Percentiles rank a stretch among this genome's conserved stretches.
These are phyloP conservation scores for Prunella himalayana DNA, from an alignment of 2,113 vertebrate genomes.

Conservation along the genomic window DNA sequence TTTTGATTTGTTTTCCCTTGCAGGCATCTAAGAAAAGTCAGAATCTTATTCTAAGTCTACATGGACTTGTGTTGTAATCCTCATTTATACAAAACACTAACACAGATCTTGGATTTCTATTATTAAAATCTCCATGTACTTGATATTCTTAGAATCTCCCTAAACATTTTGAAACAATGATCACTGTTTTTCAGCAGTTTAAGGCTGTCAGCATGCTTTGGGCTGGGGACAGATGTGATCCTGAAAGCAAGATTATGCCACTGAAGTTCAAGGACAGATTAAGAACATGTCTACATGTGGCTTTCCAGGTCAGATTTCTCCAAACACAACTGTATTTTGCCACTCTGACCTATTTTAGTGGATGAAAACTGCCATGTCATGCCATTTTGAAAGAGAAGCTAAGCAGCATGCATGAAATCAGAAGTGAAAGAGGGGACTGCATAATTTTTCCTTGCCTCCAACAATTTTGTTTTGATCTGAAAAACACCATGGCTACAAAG, in stretches of 20 bases:
- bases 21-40: neutral
- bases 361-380: neutral
- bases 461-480: neutral
- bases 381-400: neutral
- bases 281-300: neutral
- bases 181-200: constrained; percentile 1
- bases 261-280: neutral
- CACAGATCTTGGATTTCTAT: neutral
- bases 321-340: neutral
- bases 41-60: neutral
- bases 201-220: constrained; percentile 29
- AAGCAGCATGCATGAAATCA: neutral
- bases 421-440: neutral
- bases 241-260: neutral
- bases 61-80: neutral
- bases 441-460: neutral
- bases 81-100: neutral
- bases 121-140: neutral
- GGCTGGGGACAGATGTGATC: neutral
- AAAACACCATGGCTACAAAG: neutral
- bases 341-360: neutral
- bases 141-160: neutral
- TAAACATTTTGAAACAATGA: neutral
- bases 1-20: neutral
- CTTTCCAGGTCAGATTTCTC: neutral